Conservation (phyloP, 2,797 vertebrate species). For the Bradypodion ventrale region DNA sequence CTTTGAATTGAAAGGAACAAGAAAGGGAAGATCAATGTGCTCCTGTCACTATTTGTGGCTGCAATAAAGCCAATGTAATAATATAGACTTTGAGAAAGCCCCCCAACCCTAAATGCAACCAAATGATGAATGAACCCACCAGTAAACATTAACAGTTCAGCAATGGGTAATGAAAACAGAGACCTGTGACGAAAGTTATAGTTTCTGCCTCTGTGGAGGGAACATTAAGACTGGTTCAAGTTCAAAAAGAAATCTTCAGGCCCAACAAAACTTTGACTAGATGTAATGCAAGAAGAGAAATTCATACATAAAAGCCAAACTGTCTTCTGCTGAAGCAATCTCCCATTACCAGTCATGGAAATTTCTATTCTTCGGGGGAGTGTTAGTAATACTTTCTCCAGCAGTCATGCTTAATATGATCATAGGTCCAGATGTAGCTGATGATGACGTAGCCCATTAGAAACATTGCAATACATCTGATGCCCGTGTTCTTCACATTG, state of each 20-base stretch:
- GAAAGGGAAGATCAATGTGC: constrained; percentile 51
- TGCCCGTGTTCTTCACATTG: too few relatives aligned
- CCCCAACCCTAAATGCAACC: constrained; percentile 30
- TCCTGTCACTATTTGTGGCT: constrained; percentile 57
- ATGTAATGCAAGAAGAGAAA: too few relatives aligned
- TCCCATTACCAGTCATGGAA: too few relatives aligned
- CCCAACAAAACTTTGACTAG: neutral
- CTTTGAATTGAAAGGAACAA: constrained; percentile 42
- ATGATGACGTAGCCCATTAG: too few relatives aligned
- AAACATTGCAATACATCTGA: too few relatives aligned
- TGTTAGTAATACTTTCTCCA: too few relatives aligned
- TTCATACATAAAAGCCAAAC: too few relatives aligned
- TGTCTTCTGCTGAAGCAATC: too few relatives aligned
- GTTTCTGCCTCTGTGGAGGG: neutral
- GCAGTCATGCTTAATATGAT: too few relatives aligned
- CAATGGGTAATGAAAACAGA: constrained; percentile 45
- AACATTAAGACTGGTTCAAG: constrained; percentile 18
- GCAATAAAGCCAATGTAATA: constrained; percentile 63
- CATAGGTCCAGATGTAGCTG: too few relatives aligned
- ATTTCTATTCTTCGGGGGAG: too few relatives aligned
- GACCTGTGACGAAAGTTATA: constrained; percentile 40
- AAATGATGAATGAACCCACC: constrained; percentile 40
- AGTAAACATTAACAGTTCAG: constrained; percentile 46
- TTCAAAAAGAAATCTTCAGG: constrained; percentile 14
- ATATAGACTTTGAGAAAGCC: constrained; percentile 46